Percentiles rank a stretch among this genome's conserved stretches.
phyloP scores from a whole-genome alignment of 2,888 invertebrate species.

The Thymelicus sylvestris region DNA sequence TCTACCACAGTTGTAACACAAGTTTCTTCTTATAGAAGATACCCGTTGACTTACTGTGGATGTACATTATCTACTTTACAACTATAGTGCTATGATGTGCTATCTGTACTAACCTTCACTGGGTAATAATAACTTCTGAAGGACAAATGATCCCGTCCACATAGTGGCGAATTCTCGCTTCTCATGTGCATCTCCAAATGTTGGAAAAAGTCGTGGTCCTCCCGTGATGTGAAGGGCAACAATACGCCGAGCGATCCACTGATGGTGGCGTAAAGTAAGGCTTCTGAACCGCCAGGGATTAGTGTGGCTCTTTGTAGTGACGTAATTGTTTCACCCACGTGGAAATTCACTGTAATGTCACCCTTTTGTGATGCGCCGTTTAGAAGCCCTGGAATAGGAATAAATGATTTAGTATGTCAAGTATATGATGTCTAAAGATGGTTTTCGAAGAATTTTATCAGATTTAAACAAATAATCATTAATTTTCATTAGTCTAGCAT shows the following conservation, averaged over 20 bases:
- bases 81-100: background rate
- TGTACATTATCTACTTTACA: background rate
- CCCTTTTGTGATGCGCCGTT: slow-evolving; percentile 99
- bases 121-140: slow-evolving; percentile 99
- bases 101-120: slow-evolving; percentile 89
- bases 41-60: slow-evolving; percentile 78
- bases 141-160: slow-evolving; percentile 98
- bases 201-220: slow-evolving; percentile 99
- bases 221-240: slow-evolving; percentile 97
- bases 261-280: slow-evolving; percentile 97
- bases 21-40: slow-evolving; percentile 47
- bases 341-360: slow-evolving; percentile 96
- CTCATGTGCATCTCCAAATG: slow-evolving; percentile 99
- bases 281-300: slow-evolving; percentile 98
- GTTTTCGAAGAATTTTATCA: slow-evolving; percentile 47
- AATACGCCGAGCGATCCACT: slow-evolving; percentile 97
- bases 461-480: slow-evolving; percentile 70
- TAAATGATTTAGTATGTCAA: background rate
- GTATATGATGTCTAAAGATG: too few relatives aligned
- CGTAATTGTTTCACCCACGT: slow-evolving; percentile 97
- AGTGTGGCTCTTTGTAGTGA: slow-evolving; percentile 98
- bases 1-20: slow-evolving; percentile 82
- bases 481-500: slow-evolving; percentile 84
- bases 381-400: slow-evolving; percentile 87
- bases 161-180: slow-evolving; percentile 97